Percentiles rank a stretch among this genome's conserved stretches.
Evolutionary conservation across 2,797 vertebrate species (phyloP).

Genomic region (Apodemus agrarius): DNA sequence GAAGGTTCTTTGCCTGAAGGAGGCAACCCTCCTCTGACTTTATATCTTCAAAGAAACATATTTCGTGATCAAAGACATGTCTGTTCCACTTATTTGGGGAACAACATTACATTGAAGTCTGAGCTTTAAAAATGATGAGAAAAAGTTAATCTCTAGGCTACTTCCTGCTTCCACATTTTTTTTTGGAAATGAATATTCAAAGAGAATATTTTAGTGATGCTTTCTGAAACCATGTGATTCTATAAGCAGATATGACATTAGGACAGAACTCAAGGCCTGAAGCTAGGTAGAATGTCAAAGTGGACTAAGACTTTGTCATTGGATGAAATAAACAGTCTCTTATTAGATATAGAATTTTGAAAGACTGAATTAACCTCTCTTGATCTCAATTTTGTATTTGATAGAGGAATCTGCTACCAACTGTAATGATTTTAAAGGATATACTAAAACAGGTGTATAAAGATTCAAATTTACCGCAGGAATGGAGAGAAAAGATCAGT

Average conservation of each 20-base stretch:
- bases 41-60: constrained; percentile 79
- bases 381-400: constrained; percentile 42
- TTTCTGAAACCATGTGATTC: constrained; percentile 23
- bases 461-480: background rate
- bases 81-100: constrained; percentile 69
- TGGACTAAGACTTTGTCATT: background rate
- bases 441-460: background rate
- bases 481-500: no score
- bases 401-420: background rate
- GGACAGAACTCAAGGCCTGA: background rate
- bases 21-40: constrained; percentile 60
- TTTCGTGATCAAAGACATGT: constrained; percentile 77
- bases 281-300: background rate
- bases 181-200: constrained; percentile 63
- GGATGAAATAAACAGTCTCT: background rate
- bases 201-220: constrained; percentile 8
- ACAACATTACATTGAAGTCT: constrained; percentile 68
- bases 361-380: background rate
- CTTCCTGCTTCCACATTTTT: constrained; percentile 44
- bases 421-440: background rate
- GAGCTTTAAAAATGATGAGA: constrained; percentile 65
- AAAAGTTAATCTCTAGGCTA: constrained; percentile 61
- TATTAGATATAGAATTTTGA: constrained; percentile 4
- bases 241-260: background rate
- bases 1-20: constrained; percentile 73